Percentiles rank a stretch among this genome's conserved stretches.
Evolutionary conservation across 1,140 invertebrate species (phyloP).

Genomic region (Drosophila takahashii): DNA sequence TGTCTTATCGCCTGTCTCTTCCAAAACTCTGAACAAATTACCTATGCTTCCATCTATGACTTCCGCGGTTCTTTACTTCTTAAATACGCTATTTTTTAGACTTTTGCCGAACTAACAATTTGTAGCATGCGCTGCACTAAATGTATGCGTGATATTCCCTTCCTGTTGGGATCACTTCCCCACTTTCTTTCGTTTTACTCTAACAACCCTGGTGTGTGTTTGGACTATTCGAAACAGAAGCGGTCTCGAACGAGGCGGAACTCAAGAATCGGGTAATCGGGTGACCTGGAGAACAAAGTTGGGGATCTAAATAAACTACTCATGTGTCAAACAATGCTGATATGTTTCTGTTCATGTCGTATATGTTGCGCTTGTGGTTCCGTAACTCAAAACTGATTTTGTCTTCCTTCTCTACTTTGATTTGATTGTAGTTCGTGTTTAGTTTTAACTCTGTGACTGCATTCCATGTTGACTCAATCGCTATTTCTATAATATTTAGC

Average conservation of each 20-base stretch:
- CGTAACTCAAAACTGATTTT: slow-evolving; percentile 30
- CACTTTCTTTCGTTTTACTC: not conserved
- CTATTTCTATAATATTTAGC: slow-evolving; percentile 37
- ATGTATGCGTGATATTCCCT: slow-evolving; percentile 7
- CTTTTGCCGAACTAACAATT: slow-evolving; percentile 44
- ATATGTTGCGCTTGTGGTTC: slow-evolving; percentile 46
- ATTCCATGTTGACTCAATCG: slow-evolving; percentile 20
- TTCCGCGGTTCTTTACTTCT: slow-evolving; percentile 12
- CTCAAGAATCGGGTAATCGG: slow-evolving; percentile 9
- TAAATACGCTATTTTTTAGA: slow-evolving; percentile 23
- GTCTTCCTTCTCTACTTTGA: slow-evolving; percentile 7
- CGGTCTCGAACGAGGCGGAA: slow-evolving; percentile 6
- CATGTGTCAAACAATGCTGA: slow-evolving; percentile 71
- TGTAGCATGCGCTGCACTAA: slow-evolving; percentile 19
- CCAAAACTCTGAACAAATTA: slow-evolving; percentile 69
- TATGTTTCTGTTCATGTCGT: slow-evolving; percentile 76
- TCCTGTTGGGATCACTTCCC: not conserved
- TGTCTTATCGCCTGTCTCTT: slow-evolving; percentile 43
- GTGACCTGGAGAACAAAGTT: slow-evolving; percentile 1
- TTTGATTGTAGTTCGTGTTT: slow-evolving; percentile 43
- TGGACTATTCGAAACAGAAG: not conserved
- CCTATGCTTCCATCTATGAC: slow-evolving; percentile 41
- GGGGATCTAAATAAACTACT: slow-evolving; percentile 48
- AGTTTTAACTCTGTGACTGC: slow-evolving; percentile 23
- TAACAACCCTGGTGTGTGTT: slow-evolving; percentile 21